These are phyloP conservation scores for Cyaniris semiargus DNA, from an alignment of 2,888 invertebrate species.

Conservation along the genomic window DNA sequence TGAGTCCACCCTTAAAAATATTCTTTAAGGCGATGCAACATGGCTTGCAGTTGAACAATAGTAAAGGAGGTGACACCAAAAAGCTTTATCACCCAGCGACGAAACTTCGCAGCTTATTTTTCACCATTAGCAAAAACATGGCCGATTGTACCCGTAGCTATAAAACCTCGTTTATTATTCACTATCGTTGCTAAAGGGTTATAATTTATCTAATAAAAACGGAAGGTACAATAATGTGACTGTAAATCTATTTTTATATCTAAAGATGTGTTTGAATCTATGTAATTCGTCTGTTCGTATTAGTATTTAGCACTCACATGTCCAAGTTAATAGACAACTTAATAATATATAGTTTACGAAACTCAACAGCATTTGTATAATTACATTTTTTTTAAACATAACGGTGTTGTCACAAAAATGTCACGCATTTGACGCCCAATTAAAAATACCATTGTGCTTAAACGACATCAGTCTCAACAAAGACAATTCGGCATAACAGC, in stretches of 20 bases:
- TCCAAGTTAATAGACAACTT: neutral
- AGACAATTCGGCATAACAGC: neutral
- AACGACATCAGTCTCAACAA: slow-evolving; percentile 10
- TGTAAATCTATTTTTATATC: slow-evolving; percentile 25
- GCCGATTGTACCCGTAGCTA: slow-evolving; percentile 17
- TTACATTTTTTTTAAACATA: neutral
- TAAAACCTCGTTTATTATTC: slow-evolving; percentile 52
- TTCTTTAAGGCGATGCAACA: slow-evolving; percentile 40
- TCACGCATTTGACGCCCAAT: slow-evolving; percentile 6
- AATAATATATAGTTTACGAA: neutral
- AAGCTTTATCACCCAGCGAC: slow-evolving; percentile 37
- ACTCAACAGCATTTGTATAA: neutral
- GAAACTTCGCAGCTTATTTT: slow-evolving; percentile 55
- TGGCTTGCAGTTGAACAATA: slow-evolving; percentile 38
- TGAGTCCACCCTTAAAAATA: neutral
- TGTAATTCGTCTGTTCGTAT: neutral
- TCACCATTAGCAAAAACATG: slow-evolving; percentile 45
- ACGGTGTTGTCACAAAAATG: neutral
- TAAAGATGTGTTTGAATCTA: neutral
- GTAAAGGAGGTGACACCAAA: neutral
- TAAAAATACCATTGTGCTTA: neutral
- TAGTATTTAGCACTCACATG: neutral
- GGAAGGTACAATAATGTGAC: slow-evolving; percentile 58
- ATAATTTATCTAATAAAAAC: slow-evolving; percentile 57
- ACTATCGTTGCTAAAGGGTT: slow-evolving; percentile 55